Evolutionary conservation across 2,888 invertebrate genomes (phyloP).

Genomic region (Chrysolina americana): DNA sequence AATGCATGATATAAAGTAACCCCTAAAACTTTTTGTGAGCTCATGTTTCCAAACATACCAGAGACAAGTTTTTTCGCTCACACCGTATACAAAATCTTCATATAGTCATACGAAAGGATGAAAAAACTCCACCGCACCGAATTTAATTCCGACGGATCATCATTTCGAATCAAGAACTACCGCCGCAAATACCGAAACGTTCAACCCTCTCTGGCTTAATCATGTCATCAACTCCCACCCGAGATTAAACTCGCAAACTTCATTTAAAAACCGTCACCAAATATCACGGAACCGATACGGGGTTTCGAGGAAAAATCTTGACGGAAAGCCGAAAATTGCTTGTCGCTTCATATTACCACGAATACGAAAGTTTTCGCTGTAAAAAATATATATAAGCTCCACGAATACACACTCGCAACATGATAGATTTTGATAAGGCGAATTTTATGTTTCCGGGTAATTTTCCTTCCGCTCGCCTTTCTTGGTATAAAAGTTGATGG

Average conservation of each 20-base stretch:
- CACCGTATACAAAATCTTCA: not conserved
- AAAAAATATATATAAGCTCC: constrained; percentile 45
- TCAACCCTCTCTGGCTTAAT: constrained; percentile 6
- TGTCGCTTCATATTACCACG: constrained; percentile 43
- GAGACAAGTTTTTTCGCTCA: not conserved
- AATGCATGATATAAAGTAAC: too few species aligned
- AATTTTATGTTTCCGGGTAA: constrained; percentile 42
- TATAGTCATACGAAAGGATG: not conserved
- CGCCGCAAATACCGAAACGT: constrained; percentile 11
- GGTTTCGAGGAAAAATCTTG: constrained; percentile 19
- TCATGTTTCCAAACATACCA: too few species aligned
- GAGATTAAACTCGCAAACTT: constrained; percentile 16
- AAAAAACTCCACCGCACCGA: not conserved
- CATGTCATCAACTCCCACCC: constrained; percentile 2
- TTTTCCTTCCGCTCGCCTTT: constrained; percentile 34
- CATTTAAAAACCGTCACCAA: constrained; percentile 17
- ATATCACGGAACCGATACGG: constrained; percentile 13
- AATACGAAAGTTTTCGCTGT: constrained; percentile 42
- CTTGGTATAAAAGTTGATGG: constrained; percentile 14
- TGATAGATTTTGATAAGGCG: constrained; percentile 38
- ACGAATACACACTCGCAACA: constrained; percentile 34
- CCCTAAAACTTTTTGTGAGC: too few species aligned
- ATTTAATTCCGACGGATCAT: not conserved
- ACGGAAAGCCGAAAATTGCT: constrained; percentile 43
- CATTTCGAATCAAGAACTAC: not conserved